phyloP scores from a whole-genome alignment of 2,797 vertebrate genomes.

The Callimico goeldii region DNA sequence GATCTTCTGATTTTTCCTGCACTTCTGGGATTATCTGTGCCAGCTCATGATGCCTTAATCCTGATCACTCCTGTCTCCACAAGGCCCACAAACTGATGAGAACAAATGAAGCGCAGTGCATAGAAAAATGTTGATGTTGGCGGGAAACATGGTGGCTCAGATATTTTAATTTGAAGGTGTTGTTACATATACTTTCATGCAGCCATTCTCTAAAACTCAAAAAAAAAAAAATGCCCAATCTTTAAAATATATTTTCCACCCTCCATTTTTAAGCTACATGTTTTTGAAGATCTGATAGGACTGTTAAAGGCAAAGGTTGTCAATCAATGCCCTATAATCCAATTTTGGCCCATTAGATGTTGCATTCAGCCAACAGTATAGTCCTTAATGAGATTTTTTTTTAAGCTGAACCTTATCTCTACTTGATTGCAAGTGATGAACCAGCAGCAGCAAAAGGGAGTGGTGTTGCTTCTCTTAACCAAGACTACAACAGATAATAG shows the following conservation, averaged over 20 bases:
- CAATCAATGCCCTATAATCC: neutral
- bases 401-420: neutral
- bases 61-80: conserved; percentile 79
- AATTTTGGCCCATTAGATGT: neutral
- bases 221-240: neutral
- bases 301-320: neutral
- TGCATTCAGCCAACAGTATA: neutral
- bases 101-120: conserved; percentile 77
- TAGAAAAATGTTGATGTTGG: neutral
- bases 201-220: neutral
- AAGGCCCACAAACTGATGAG: conserved; percentile 71
- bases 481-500: neutral
- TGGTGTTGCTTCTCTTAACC: neutral
- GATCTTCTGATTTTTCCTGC: conserved; percentile 59
- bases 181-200: neutral
- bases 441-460: neutral
- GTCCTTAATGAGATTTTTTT: neutral
- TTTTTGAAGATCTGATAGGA: neutral
- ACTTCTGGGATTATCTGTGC: conserved; percentile 82
- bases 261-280: neutral
- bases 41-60: conserved; percentile 59
- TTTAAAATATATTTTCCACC: neutral
- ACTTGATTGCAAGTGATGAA: neutral
- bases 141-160: neutral
- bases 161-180: neutral